Evolutionary conservation across 2,797 vertebrate species (phyloP), one percentile per base, ranked within the genome.

Genomic region (Mus minutoides): DNA sequence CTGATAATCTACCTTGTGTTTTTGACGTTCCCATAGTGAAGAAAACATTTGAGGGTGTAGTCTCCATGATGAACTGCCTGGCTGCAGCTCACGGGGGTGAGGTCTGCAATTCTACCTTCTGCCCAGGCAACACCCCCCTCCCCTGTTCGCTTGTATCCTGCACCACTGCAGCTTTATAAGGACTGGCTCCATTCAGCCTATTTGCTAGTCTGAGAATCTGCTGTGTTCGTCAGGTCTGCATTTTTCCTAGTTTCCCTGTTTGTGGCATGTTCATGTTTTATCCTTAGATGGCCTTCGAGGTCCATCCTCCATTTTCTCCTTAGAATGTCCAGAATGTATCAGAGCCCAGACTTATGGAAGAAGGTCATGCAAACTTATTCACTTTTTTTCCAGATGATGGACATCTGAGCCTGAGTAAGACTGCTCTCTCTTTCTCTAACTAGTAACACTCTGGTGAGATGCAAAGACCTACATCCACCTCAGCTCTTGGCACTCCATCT

Each of bases 1-100:
- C 54, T 91, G 88, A 96, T 90, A 88, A 94, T 62, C 49, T 60
- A 60, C 94, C 75, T 77, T 0, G 2, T 92, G 79, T 88, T 97
- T 96, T 87, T 26, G 31, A 62, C 76, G 93, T 95, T 97, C 62
- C 96, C 84, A 92, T n/a, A 60, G 80, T 78, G 87, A 96, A 34
- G 58, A 71, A 96, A 95, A 95, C 79, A 92, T 49, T 85, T 64
- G 46, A 93, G 90, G 90, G 77, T 58, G 86, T 4, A 3, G 3
- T 95, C 52, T 92, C 43, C 58, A 92, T 93, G 93, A 95, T 94
- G 40, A 93, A 79, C 5, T 84, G 26, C 92, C 73, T 91, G 85
- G 37, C 91, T 73, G 17, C 13, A n/a, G 73, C 46, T 40, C 52
- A 3, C 0, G 1, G 2, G 2, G 88, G 78, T 85, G 69, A 31